Evolutionary conservation across 35 echinoderm and acorn worm genomes (phyloP), one percentile per base, ranked within the genome.

Genomic region (Patiria miniata): DNA sequence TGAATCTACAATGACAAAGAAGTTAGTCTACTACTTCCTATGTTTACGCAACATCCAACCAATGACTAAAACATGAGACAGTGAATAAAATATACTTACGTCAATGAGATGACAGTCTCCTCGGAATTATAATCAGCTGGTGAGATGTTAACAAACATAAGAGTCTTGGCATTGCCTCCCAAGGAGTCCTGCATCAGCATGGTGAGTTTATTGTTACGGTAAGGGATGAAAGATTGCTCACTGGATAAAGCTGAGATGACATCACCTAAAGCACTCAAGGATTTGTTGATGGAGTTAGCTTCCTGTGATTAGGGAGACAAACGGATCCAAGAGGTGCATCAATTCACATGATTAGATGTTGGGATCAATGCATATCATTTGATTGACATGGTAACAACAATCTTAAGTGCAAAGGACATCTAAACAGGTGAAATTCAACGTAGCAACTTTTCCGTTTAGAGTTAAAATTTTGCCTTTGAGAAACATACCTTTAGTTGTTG

Each of bases 141-240:
- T 86, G 95, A 97, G 56, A 97, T 89, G 85, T 97, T 97, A 55
- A 97, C 95, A 58, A 97, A 97, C 91, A 97, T 97, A 68, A 98
- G 96, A 0, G 96, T 98, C 61, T 94, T 98, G 37, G 96, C 89
- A 59, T 98, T 98, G 56, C 92, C 96, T 51, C 96, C 92, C 1
- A 98, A 69, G 9, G 96, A 94, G 38, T 98, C 92, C 37, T 98
- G 96, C 95, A 98, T 98, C 4, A 98, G 86, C 89, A 98, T 91
- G 42, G 96, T 98, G 37, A 98, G 89, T 69, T 98, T 98, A 65
- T 98, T 98, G 86, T 98, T 98, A 42, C 95, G 81, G 83, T 94
- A 94, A 26, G 92, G 91, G 22, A 98, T 98, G 89, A 94, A 98
- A 33, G 93, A 93, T 61, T 98, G 96, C 81, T 94, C 92, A 61